phyloP scores from a whole-genome alignment of 2,113 vertebrate genomes.

The Plotosus lineatus region DNA sequence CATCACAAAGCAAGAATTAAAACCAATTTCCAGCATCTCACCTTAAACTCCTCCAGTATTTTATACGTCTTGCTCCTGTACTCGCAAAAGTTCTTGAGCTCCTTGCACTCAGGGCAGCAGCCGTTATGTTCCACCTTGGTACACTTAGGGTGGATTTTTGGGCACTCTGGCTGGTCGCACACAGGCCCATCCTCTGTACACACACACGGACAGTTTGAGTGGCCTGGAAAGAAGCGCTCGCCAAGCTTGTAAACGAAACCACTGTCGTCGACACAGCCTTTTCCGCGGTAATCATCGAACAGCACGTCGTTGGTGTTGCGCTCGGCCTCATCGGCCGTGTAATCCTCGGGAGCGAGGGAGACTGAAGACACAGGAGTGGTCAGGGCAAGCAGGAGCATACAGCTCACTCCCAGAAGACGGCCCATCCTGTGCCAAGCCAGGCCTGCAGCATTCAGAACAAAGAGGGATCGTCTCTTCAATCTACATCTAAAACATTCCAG shows the following conservation, averaged over 20 bases:
- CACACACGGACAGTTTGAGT: slow-evolving; percentile 97
- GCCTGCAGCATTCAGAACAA: slow-evolving; percentile 67
- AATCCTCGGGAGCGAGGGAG: slow-evolving; percentile 89
- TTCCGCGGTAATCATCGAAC: slow-evolving; percentile 97
- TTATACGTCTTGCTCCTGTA: slow-evolving; percentile 97
- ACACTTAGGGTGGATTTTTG: slow-evolving; percentile 98
- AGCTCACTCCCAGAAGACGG: slow-evolving; percentile 83
- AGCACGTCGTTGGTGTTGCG: slow-evolving; percentile 88
- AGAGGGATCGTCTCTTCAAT: not conserved
- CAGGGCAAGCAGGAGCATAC: slow-evolving; percentile 84
- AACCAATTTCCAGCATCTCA: slow-evolving; percentile 66
- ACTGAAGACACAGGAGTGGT: slow-evolving; percentile 78
- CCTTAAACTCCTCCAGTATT: slow-evolving; percentile 99
- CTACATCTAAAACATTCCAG: not conserved
- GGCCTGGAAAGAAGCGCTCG: slow-evolving; percentile 96
- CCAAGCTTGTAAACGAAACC: slow-evolving; percentile 98
- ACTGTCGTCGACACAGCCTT: slow-evolving; percentile 98
- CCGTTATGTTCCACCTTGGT: slow-evolving; percentile 99
- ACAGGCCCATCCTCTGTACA: slow-evolving; percentile 98
- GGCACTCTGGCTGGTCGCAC: slow-evolving; percentile 97
- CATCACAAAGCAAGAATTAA: not conserved
- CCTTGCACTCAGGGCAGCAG: slow-evolving; percentile 98
- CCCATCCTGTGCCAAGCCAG: slow-evolving; percentile 86
- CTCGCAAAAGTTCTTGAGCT: slow-evolving; percentile 99
- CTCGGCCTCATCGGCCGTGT: slow-evolving; percentile 89